Conservation (phyloP, 2,113 vertebrate species). For the Reinhardtius hippoglossoides region DNA sequence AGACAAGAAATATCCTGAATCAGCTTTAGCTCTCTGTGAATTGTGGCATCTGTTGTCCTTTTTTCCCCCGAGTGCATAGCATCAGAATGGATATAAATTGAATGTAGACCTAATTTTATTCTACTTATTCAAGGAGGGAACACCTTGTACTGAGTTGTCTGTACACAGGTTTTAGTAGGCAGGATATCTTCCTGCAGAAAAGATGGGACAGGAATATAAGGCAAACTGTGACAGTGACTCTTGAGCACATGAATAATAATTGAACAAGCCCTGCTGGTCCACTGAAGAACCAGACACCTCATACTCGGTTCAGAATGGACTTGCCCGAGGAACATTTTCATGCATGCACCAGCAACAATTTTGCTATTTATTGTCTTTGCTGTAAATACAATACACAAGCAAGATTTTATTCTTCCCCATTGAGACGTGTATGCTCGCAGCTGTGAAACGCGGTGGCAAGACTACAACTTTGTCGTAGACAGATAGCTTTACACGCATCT, state of each 20-base stretch:
- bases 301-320: background rate
- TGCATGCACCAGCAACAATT: background rate
- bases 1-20: background rate
- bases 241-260: background rate
- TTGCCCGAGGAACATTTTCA: background rate
- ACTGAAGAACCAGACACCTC: background rate
- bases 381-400: background rate
- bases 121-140: background rate
- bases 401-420: slow-evolving; percentile 20
- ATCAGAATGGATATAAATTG: background rate
- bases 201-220: background rate
- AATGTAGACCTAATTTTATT: background rate
- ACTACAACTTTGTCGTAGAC: slow-evolving; percentile 26
- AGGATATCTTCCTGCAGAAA: slow-evolving; percentile 1
- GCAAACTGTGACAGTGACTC: background rate
- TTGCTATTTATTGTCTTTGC: background rate
- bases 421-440: slow-evolving; percentile 24
- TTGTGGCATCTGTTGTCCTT: no score
- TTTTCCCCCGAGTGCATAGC: no score
- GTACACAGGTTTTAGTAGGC: background rate
- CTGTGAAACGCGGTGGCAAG: slow-evolving; percentile 5
- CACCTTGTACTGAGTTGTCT: background rate
- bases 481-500: slow-evolving; percentile 65
- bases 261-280: background rate
- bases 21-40: no score